Evolutionary conservation across 2,797 vertebrate genomes (phyloP), one percentile per base, ranked within the genome.

Genomic region (Tadarida brasiliensis): DNA sequence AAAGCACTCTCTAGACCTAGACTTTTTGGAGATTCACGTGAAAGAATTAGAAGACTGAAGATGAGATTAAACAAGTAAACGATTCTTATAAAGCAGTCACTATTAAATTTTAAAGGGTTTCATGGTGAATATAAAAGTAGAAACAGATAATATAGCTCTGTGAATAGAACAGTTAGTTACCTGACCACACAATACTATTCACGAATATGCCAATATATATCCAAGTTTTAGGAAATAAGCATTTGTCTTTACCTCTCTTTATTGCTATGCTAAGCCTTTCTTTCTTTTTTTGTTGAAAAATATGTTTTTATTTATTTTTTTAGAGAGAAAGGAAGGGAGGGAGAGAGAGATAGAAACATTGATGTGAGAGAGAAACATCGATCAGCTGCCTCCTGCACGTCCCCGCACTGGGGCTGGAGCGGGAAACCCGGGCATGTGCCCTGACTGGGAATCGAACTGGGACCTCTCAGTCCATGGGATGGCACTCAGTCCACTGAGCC

Each of bases 11-110:
- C 9, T 74, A 33, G 15, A 70, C 71, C 10, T 83, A 44, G 26
- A 93, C 65, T 35, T 83, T 94, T 78, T 88, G 2, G 17, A 80
- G 10, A 33, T 7, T 83, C 9, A 61, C 16, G 65, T 54, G 14
- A 90, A 93, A 80, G 5, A 93, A 54, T n/a, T 63, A 24, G 47
- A 92, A 86, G 20, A 86, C 1, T 73, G 7, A 90, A 89, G 95
- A 87, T 80, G 26, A 90, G 15, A 87, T 61, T 87, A 87, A 70
- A 59, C 1, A 82, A 77, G 6, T 80, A 77, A 87, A 63, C 11
- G 19, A 20, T 77, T 30, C 88, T 67, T 92, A 65, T 61, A 85
- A 94, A 88, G 20, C 24, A 90, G 80, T 68, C 7, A 49, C 2
- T 85, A 87, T 87, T 56, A 73, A 54, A 44, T 44, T 70, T 67